These are phyloP conservation scores for Acanthurus lineatus DNA, from an alignment of 2,797 vertebrate genomes.

Conservation along the genomic window DNA sequence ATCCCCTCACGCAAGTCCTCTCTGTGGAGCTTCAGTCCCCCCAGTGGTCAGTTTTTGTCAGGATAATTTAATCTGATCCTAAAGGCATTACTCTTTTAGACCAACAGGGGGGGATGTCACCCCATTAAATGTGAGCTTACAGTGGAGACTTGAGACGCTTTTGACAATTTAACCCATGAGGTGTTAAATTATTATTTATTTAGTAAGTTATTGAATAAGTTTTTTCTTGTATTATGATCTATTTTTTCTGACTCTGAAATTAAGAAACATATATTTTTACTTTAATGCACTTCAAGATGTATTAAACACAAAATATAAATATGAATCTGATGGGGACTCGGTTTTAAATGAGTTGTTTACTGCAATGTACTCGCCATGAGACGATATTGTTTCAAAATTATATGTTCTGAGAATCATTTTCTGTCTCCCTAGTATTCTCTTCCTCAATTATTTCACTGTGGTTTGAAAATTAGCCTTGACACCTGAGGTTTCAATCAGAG, in stretches of 20 bases:
- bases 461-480: not conserved
- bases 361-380: not conserved
- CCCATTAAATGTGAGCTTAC: slow-evolving; percentile 32
- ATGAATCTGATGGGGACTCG: no score
- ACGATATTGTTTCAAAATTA: not conserved
- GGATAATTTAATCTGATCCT: not conserved
- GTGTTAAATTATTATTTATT: no score
- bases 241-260: no score
- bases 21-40: slow-evolving; percentile 25
- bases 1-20: not conserved
- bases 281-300: no score
- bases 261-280: no score
- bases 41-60: slow-evolving; percentile 38
- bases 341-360: not conserved
- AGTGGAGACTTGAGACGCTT: not conserved
- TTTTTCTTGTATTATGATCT: no score
- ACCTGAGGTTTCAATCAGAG: not conserved
- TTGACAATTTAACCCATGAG: not conserved
- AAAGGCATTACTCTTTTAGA: slow-evolving; percentile 15
- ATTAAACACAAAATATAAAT: no score
- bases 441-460: not conserved
- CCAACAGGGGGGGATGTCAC: slow-evolving; percentile 75
- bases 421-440: no score
- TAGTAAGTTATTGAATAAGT: no score
- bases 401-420: not conserved